These are phyloP conservation scores for Pachydiplax longipennis DNA, from an alignment of 2,888 invertebrate species.

Conservation along the genomic window DNA sequence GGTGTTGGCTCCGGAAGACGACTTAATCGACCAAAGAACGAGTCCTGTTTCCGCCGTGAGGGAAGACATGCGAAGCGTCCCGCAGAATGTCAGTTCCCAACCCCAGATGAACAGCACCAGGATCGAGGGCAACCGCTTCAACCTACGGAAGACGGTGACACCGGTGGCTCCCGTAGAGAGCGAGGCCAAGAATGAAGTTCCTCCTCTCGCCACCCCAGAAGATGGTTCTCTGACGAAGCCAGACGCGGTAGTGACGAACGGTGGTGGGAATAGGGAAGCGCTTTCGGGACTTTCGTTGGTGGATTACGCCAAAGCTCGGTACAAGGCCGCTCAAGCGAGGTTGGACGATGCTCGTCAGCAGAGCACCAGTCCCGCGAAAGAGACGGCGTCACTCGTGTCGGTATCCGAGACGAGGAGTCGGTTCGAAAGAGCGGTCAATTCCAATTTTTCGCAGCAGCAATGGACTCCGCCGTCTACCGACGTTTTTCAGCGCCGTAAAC, in stretches of 20 bases:
- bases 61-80: slow-evolving; percentile 5
- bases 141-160: background rate
- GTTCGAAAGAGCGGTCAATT: slow-evolving; percentile 52
- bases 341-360: slow-evolving; percentile 57
- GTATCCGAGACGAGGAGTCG: slow-evolving; percentile 55
- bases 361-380: slow-evolving; percentile 54
- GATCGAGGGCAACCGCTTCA: background rate
- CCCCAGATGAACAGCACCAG: background rate
- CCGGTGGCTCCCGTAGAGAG: background rate
- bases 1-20: slow-evolving; percentile 58
- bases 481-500: slow-evolving; percentile 47
- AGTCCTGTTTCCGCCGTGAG: background rate
- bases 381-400: slow-evolving; percentile 47
- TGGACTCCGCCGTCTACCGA: slow-evolving; percentile 26
- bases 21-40: slow-evolving; percentile 33
- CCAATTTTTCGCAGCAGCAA: slow-evolving; percentile 50
- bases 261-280: slow-evolving; percentile 54
- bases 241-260: slow-evolving; percentile 47
- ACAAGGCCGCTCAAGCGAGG: slow-evolving; percentile 66
- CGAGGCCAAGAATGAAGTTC: slow-evolving; percentile 17
- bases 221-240: background rate
- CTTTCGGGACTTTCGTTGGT: slow-evolving; percentile 64
- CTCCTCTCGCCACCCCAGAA: background rate
- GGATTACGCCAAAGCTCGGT: slow-evolving; percentile 72
- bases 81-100: background rate